Evolutionary conservation across 2,888 invertebrate species (phyloP), one percentile per base, ranked within the genome.

Genomic region (Scaptomyza tumidula): DNA sequence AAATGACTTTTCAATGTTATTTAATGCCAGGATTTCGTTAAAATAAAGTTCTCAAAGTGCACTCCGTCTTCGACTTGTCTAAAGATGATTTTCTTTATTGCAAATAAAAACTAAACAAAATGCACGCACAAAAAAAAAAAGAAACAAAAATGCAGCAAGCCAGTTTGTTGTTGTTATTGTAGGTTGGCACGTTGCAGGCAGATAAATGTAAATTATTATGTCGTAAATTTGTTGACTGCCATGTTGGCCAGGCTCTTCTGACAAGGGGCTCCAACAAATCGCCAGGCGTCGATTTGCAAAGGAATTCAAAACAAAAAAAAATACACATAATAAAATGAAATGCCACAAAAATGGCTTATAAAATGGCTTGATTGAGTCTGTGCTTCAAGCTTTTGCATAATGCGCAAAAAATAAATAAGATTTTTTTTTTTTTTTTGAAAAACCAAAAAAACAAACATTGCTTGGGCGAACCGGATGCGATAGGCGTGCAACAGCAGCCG

Each of bases 121-220:
- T 48, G 9, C 19, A 44, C 59, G 75, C 75, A 69, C 69, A 75
- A 59, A 63, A 75, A 63, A 75, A 81, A 35, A 37, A 37, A n/a
- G 5, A 37, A 37, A 37, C 4, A 41, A 4, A 41, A 3, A 5
- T 69, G 77, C 68, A 70, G 58, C 55, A 65, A 85, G 73, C 71
- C 80, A 79, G 73, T 75, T 69, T 80, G 55, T 54, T 64, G 53
- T 60, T 67, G 58, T 46, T 53, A 44, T 64, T 78, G 74, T 80
- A 9, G 81, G 70, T 84, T 84, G 87, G 87, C 86, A 82, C 82
- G 87, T 83, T 88, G 89, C 88, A 75, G 89, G 90, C 90, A 90
- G 90, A 91, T 90, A 91, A 90, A 91, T 91, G 90, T 91, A 90
- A 91, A 90, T 90, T 90, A 91, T 90, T 90, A 89, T 90, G 90